Conservation (phyloP, 2,797 vertebrate genomes). For the Spheniscus humboldti region DNA sequence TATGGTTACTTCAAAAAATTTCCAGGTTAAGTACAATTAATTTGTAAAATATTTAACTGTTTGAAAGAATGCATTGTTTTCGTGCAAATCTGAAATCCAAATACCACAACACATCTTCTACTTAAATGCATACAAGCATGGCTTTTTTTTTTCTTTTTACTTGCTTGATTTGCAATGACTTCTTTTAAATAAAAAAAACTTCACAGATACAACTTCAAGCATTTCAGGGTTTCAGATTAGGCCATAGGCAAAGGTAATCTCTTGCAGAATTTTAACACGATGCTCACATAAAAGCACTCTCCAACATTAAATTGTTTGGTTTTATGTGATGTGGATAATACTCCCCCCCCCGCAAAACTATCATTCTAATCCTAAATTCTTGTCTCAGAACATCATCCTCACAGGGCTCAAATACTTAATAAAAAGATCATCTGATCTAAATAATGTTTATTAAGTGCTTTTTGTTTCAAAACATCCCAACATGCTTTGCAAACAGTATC, state of each 20-base stretch:
- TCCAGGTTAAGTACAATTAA: neutral
- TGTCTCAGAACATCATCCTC: neutral
- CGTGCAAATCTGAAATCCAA: neutral
- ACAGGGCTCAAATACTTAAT: neutral
- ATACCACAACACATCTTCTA: neutral
- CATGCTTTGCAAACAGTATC: neutral
- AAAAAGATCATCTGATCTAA: neutral
- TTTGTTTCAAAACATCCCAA: neutral
- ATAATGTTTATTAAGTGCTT: neutral
- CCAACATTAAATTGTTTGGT: neutral
- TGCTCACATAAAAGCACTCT: neutral
- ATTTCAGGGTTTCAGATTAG: neutral
- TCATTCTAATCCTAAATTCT: neutral
- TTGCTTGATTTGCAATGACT: neutral
- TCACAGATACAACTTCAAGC: neutral
- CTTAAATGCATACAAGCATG: neutral
- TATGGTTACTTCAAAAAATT: constrained; percentile 1
- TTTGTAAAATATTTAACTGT: constrained; percentile 28
- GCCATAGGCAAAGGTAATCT: neutral
- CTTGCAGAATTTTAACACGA: neutral
- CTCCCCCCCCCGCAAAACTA: neutral
- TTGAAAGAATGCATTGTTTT: constrained; percentile 2
- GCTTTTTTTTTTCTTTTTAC: neutral
- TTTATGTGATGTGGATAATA: neutral
- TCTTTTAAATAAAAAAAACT: neutral